Conservation (phyloP, 1,140 invertebrate genomes). For the Lithobius niger region DNA sequence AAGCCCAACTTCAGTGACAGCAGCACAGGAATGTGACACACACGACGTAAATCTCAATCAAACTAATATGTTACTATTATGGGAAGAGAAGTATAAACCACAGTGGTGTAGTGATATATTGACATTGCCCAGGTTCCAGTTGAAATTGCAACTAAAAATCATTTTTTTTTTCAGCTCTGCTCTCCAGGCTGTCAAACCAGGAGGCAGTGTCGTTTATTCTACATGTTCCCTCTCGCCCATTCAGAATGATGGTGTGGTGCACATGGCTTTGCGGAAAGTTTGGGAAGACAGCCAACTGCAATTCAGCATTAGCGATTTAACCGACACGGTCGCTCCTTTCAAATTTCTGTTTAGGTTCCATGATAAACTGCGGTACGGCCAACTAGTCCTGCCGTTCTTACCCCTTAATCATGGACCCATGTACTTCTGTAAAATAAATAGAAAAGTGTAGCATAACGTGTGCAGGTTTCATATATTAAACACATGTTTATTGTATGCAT, state of each 20-base stretch:
- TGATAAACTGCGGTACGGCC: constrained; percentile 56
- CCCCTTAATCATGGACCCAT: constrained; percentile 83
- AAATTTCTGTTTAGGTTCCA: constrained; percentile 47
- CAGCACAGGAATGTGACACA: too few relatives aligned
- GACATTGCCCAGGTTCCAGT: too few relatives aligned
- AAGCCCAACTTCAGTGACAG: too few relatives aligned
- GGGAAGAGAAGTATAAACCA: too few relatives aligned
- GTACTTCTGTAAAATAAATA: constrained; percentile 75
- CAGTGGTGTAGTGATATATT: too few relatives aligned
- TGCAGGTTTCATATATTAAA: neutral
- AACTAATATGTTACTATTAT: too few relatives aligned
- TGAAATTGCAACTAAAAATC: too few relatives aligned
- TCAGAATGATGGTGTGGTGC: constrained; percentile 93
- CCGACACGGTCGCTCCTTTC: constrained; percentile 42
- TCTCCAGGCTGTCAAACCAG: constrained; percentile 35
- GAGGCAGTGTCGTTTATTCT: constrained; percentile 85
- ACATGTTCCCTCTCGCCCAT: constrained; percentile 88
- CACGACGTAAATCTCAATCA: too few relatives aligned
- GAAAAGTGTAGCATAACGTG: constrained; percentile 21
- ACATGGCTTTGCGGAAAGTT: constrained; percentile 59
- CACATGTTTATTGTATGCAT: neutral
- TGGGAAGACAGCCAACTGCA: constrained; percentile 47
- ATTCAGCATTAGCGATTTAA: constrained; percentile 46
- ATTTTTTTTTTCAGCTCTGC: constrained; percentile 26
- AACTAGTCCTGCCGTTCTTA: constrained; percentile 64